phyloP scores from a whole-genome alignment of 1,140 invertebrate genomes.

The Lordiphosa stackelbergi region DNA sequence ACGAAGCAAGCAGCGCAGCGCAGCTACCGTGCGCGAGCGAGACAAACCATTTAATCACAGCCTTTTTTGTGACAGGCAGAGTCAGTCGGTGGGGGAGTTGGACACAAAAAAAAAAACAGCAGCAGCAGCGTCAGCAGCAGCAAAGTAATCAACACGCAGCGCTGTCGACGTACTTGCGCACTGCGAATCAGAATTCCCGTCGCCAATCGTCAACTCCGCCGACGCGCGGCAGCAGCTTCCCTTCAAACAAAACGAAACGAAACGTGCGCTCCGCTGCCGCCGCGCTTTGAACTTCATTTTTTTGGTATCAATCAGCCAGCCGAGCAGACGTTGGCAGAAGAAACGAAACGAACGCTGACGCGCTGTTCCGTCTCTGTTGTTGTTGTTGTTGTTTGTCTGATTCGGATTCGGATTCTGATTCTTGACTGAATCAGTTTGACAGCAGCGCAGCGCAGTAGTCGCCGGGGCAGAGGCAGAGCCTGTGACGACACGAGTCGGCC shows the following conservation, averaged over 20 bases:
- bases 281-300: slow-evolving; percentile 69
- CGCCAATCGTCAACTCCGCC: slow-evolving; percentile 57
- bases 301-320: slow-evolving; percentile 69
- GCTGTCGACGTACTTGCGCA: slow-evolving; percentile 50
- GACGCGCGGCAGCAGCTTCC: slow-evolving; percentile 21
- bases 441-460: slow-evolving; percentile 33
- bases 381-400: slow-evolving; percentile 35
- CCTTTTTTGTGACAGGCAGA: slow-evolving; percentile 50
- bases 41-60: slow-evolving; percentile 62
- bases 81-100: background rate
- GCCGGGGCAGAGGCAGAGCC: slow-evolving; percentile 36
- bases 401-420: slow-evolving; percentile 33
- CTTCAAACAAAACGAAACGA: slow-evolving; percentile 43
- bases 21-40: slow-evolving; percentile 50
- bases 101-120: slow-evolving; percentile 11
- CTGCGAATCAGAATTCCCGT: slow-evolving; percentile 71
- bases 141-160: slow-evolving; percentile 53
- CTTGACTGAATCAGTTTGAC: slow-evolving; percentile 68
- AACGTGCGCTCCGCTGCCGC: slow-evolving; percentile 33
- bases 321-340: slow-evolving; percentile 18
- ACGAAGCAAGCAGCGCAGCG: slow-evolving; percentile 23
- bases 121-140: slow-evolving; percentile 20
- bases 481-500: slow-evolving; percentile 65
- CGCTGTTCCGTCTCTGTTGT: slow-evolving; percentile 23
- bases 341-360: slow-evolving; percentile 19